Conservation (phyloP, 2,113 vertebrate genomes). For the Petaurus breviceps region DNA sequence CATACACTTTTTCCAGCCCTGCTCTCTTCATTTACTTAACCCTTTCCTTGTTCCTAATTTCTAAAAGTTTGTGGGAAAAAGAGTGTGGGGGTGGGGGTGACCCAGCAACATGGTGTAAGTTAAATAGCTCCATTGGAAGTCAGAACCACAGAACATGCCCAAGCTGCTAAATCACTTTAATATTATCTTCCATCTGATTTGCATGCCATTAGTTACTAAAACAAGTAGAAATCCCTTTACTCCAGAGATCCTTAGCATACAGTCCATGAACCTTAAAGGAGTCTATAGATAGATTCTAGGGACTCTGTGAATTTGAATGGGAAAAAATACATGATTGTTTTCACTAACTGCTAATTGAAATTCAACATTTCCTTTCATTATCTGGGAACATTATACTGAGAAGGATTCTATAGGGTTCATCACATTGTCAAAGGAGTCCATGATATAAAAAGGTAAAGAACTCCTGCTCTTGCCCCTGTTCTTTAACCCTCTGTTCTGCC, state of each 20-base stretch:
- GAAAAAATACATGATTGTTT: neutral
- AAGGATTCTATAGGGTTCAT: neutral
- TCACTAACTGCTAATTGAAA: neutral
- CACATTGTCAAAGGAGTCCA: neutral
- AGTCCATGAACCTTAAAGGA: neutral
- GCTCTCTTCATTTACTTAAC: neutral
- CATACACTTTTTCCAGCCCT: neutral
- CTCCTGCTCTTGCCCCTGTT: neutral
- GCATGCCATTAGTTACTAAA: neutral
- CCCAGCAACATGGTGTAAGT: neutral
- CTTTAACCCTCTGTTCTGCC: neutral
- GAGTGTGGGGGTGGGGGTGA: neutral
- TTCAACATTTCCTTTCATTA: neutral
- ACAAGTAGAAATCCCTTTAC: neutral
- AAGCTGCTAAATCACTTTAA: neutral
- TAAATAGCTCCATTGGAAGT: neutral
- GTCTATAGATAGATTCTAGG: neutral
- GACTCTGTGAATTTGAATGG: neutral
- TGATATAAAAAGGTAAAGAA: neutral
- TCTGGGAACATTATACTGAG: neutral
- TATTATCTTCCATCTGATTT: neutral
- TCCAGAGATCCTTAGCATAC: neutral
- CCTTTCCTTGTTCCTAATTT: neutral
- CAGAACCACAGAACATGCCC: neutral
- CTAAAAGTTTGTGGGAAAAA: neutral